Percentiles rank a stretch among this genome's conserved stretches.
Conservation (phyloP, 2,113 vertebrate genomes). For the Piaya cayana region DNA sequence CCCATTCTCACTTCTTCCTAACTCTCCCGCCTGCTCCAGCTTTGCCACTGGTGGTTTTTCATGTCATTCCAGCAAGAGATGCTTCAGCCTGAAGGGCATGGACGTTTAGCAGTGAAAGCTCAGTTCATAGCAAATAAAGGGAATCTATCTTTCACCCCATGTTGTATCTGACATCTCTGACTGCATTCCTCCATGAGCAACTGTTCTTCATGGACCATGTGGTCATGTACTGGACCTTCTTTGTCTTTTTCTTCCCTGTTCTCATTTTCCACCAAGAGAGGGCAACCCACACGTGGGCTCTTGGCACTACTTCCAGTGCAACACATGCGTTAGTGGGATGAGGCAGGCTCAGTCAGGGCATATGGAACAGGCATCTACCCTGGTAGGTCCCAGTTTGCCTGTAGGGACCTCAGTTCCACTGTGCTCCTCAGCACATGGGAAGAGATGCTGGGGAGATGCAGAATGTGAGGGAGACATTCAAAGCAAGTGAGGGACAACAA, state of each 20-base stretch:
- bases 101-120: background rate
- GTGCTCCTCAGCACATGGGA: background rate
- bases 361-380: background rate
- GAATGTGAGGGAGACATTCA: background rate
- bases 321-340: too few species aligned
- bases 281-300: background rate
- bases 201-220: background rate
- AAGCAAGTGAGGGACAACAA: background rate
- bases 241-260: background rate
- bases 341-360: background rate
- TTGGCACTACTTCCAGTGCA: background rate
- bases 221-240: background rate
- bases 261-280: background rate
- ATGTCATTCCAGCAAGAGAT: background rate
- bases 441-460: background rate
- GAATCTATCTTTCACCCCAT: background rate
- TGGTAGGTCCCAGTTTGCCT: background rate
- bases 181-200: background rate
- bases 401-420: background rate
- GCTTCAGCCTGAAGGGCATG: background rate
- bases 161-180: background rate
- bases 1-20: background rate
- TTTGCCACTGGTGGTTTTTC: background rate
- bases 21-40: background rate
- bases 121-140: background rate